Base-by-base conservation (phyloP, 2,797 vertebrate species). In the Phoxinus dragarum region DNA sequence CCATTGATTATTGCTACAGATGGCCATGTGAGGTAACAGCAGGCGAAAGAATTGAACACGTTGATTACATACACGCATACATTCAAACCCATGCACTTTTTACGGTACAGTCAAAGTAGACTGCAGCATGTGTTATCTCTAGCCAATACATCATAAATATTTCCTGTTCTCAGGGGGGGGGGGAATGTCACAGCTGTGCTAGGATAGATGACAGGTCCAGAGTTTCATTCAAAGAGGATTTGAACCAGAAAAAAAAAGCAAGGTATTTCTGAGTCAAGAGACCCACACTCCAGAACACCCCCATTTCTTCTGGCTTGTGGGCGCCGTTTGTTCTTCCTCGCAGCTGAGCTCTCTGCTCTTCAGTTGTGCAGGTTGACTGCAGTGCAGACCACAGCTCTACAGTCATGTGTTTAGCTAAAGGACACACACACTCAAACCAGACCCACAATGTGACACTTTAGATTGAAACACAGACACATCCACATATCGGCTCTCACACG, bases 381-480 rank as follows among this genome's bases (percentile, higher is more conserved):
- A 69, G 64, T 77, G 74, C 64, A 84, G 66, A 42, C 67, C 23
- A 17, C 64, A 80, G 79, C 79, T 80, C 64, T 23, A 64, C 38
- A 64, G 36, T 84, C 82, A 52, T 54, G 40, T 19, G 59, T 67
- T 67, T 19, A 76, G n/a, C 82, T n/a, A 54, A 77, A 84, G 49
- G 44, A 84, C 59, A 67, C 72, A 76, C 81, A 76, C 71, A 52
- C 72, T 38, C 31, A 54, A 68, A 19, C 14, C 44, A 52, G 11
- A n/a, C 23, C 27, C 47, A 54, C 42, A 76, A 67, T 49, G 54
- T 78, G 19, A 31, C 74, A 75, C 73, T 84, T 75, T 84, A 68
- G 44, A 84, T 78, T 69, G 81, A 85, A 88, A 75, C 54, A 54
- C 76, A 52, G 76, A 79, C 74, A 67, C 47, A 6, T 64, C 42